Evolutionary conservation across 1,140 invertebrate genomes (phyloP), one percentile per base, ranked within the genome.

Genomic region (Drosophila pallidifrons): DNA sequence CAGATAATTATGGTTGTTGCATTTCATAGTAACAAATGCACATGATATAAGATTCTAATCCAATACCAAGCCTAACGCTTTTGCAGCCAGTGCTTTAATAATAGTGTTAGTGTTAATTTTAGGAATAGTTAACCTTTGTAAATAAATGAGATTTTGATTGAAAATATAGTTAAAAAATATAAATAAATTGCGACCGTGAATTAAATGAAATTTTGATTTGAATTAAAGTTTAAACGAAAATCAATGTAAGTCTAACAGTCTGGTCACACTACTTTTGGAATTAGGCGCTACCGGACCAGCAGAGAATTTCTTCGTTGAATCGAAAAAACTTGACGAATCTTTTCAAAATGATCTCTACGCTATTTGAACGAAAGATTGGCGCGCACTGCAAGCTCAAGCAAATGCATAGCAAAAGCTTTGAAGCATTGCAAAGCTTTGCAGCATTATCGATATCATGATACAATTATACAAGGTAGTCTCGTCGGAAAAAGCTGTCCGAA

Each of bases 351-450:
- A 15, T 15, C n/a, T 28, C 35, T 54, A 32, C 11, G 20, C 20
- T 25, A 15, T 32, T 32, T 15, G n/a, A 15, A 32, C 28, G 20
- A 35, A 11, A 35, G 32, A n/a, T 54, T 54, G 5, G 13, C 7
- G 28, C n/a, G 6, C 10, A 32, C 1, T 16, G n/a, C 28, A 54
- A 54, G 51, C 28, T 54, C 6, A n/a, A 52, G 25, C 28, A 35
- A 54, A 3, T 54, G 51, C 51, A 35, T 38, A 57, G 35, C 15
- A 1, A 16, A 60, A 54, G 58, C 58, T 47, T 47, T 61, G 47
- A 7, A 15, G 45, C 5, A 38, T 5, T 38, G 8, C 4, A 13
- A 51, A 52, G 47, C 30, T 30, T 16, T n/a, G 6, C 11, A 5
- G 2, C 13, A 43, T 6, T 6, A 13, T 43, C 41, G 41, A 43